These are phyloP conservation scores for Oncorhynchus keta DNA, from an alignment of 2,113 vertebrate genomes.

Conservation along the genomic window DNA sequence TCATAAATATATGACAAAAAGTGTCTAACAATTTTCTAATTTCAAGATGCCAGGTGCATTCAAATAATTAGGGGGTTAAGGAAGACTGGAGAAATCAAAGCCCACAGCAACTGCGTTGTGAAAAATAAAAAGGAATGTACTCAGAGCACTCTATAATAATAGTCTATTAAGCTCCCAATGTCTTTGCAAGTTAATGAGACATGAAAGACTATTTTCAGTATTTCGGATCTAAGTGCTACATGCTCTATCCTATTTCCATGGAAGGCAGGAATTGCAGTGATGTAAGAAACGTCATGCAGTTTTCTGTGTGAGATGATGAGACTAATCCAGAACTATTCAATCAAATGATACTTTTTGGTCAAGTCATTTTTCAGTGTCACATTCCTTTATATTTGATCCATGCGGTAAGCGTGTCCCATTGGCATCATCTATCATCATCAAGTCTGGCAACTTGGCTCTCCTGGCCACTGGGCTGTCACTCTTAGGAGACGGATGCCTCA, in stretches of 20 bases:
- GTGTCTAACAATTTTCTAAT: conserved; percentile 17
- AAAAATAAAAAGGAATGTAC: neutral
- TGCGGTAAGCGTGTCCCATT: conserved; percentile 56
- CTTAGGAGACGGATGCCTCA: conserved; percentile 41
- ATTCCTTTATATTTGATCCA: conserved; percentile 61
- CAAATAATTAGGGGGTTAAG: conserved; percentile 12
- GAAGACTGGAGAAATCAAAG: neutral
- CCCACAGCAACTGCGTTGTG: neutral
- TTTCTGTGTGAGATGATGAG: conserved; percentile 50
- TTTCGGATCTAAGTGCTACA: conserved; percentile 11
- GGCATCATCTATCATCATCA: conserved; percentile 75
- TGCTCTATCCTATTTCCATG: neutral
- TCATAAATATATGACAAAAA: conserved; percentile 46
- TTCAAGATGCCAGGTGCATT: conserved; percentile 18
- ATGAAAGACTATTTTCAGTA: conserved; percentile 15
- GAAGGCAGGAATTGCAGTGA: conserved; percentile 24
- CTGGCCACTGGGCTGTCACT: conserved; percentile 62
- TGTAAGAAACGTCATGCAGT: conserved; percentile 25
- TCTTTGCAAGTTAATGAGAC: conserved; percentile 31
- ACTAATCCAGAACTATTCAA: conserved; percentile 61
- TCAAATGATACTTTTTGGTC: conserved; percentile 61
- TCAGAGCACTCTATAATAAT: neutral
- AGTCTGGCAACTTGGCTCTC: conserved; percentile 44
- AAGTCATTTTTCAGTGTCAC: conserved; percentile 64
- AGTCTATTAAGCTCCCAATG: neutral